These are phyloP conservation scores for Cervus canadensis DNA, from an alignment of 2,113 vertebrate species.

Conservation along the genomic window DNA sequence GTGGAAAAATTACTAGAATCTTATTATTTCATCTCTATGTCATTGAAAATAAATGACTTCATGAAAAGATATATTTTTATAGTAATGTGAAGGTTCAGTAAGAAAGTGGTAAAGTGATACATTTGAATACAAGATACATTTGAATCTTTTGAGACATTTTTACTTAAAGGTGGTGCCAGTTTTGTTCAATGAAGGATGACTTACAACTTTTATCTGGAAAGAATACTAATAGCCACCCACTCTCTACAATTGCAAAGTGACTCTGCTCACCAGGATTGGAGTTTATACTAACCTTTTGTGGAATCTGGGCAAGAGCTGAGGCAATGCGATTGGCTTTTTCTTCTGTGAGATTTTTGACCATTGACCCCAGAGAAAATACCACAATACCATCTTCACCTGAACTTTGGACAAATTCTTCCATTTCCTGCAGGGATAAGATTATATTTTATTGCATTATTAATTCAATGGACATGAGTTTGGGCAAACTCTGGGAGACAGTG, in stretches of 20 bases:
- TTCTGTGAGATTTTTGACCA: conserved; percentile 85
- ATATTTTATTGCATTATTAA: not conserved
- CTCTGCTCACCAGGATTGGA: rapidly evolving
- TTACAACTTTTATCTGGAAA: not conserved
- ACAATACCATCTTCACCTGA: conserved; percentile 89
- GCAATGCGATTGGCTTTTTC: conserved; percentile 88
- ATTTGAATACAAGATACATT: not conserved
- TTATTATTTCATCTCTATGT: not conserved
- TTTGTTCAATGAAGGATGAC: not conserved
- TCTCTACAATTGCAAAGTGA: not conserved
- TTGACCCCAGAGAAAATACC: conserved; percentile 89
- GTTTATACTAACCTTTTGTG: conserved; percentile 87
- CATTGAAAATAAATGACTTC: not conserved
- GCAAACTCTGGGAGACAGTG: not conserved
- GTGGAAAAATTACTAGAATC: not conserved
- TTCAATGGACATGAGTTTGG: not conserved
- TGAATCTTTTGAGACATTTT: not conserved
- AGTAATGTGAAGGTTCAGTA: not conserved
- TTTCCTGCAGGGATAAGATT: conserved; percentile 81
- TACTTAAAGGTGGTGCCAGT: not conserved
- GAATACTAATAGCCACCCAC: rapidly evolving
- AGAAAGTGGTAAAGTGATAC: not conserved
- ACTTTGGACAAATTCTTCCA: conserved; percentile 91
- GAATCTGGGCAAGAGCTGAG: conserved; percentile 87
- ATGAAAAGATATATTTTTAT: not conserved